Evolutionary conservation across 1,140 invertebrate species (phyloP), one percentile per base, ranked within the genome.

Genomic region (Drosophila chauvacae): DNA sequence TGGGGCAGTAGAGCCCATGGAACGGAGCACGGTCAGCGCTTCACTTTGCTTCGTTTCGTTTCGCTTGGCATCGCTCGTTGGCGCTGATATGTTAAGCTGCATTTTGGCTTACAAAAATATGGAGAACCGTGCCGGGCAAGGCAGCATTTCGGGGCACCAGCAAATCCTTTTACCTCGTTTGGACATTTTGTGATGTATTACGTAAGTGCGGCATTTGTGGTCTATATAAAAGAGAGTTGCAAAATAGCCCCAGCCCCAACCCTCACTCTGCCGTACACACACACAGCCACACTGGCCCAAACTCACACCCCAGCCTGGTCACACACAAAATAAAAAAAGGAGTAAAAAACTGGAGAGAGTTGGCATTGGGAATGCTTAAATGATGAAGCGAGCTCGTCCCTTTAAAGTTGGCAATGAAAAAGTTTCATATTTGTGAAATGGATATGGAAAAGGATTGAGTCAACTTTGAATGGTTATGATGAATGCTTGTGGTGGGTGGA

Each of bases 101-200:
- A 87, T 87, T 87, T 87, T 87, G 83, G 83, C 83, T 87, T 87
- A 88, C 84, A 87, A 88, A 87, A 87, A 87, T 87, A 87, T 84
- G 81, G 82, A 66, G 71, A 80, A 55, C 59, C 68, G 56, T 42
- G 28, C 58, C 18, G 35, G 10, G 37, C 23, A 28, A 56, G 57
- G 30, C 23, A 48, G 28, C 37, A 66, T 56, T 64, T 56, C 59
- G 50, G 73, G 53, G 41, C 65, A 77, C 66, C 81, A 68, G 80
- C 68, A 86, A 87, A 87, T 88, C 83, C 83, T 87, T 87, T 88
- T 87, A 87, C 71, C 80, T 87, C 82, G 77, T 87, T 88, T 88
- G 83, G 83, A 87, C 84, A 88, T 87, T 87, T 84, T 84, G 80
- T 87, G 84, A 87, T 87, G 84, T 86, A 86, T 86, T 87, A 88